A percentile compares a stretch with the other conserved stretches of the same genome.
Evolutionary conservation across 2,113 vertebrate genomes (phyloP).

Genomic region (Numenius arquata): DNA sequence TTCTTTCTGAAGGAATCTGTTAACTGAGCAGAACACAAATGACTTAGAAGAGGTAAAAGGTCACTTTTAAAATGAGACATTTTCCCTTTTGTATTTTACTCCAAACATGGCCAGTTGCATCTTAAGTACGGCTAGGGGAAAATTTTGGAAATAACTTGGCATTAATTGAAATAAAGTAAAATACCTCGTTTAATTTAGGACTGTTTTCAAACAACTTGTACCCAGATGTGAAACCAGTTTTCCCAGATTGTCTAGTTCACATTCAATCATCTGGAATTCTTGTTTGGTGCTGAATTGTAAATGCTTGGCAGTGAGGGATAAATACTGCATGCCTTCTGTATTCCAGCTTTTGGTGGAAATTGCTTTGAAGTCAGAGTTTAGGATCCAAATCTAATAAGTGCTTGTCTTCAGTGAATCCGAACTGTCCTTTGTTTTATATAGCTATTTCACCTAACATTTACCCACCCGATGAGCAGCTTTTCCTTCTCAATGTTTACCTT

Average conservation of each 20-base stretch:
- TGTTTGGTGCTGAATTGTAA: background rate
- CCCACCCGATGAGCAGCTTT: background rate
- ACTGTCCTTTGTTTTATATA: background rate
- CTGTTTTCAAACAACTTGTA: background rate
- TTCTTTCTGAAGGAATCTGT: background rate
- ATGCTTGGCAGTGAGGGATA: background rate
- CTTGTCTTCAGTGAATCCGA: background rate
- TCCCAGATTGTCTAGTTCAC: background rate
- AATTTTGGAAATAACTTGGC: background rate
- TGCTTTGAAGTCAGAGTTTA: background rate
- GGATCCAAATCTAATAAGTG: background rate
- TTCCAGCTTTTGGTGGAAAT: background rate
- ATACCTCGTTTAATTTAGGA: background rate
- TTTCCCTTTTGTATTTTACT: background rate
- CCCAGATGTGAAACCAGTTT: background rate
- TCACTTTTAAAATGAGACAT: background rate
- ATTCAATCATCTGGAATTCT: background rate
- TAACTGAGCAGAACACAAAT: background rate
- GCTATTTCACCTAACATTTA: background rate
- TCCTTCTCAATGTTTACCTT: background rate
- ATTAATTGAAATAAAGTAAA: background rate
- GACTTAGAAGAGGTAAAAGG: background rate
- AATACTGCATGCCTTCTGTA: background rate
- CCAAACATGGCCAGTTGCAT: background rate
- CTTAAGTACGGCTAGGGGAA: background rate